Evolutionary conservation across 2,888 invertebrate species (phyloP).

Genomic region (Nesidiocoris tenuis): DNA sequence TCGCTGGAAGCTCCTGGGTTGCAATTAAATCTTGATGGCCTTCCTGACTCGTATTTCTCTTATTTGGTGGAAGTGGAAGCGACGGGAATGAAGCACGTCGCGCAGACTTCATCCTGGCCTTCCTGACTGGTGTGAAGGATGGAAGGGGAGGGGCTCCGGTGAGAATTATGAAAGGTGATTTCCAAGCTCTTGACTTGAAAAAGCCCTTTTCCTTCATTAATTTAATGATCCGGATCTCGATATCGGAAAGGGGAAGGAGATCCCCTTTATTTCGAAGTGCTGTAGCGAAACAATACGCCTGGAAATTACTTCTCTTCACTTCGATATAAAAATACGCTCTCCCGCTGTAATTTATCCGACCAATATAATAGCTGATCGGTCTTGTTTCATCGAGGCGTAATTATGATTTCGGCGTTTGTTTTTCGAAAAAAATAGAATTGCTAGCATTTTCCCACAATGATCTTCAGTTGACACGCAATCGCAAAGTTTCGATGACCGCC

Average conservation of each 20-base stretch:
- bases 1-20: neutral
- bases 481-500: no score
- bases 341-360: no score
- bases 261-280: neutral
- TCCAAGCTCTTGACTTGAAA: neutral
- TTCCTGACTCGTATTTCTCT: neutral
- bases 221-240: neutral
- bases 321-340: neutral
- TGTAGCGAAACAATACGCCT: neutral
- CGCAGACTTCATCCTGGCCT: neutral
- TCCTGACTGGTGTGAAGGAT: neutral
- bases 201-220: neutral
- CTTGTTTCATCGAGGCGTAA: neutral
- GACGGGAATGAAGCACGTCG: neutral
- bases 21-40: constrained; percentile 30
- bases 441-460: no score
- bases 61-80: neutral
- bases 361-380: neutral
- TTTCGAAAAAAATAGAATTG: no score
- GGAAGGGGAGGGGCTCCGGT: no score
- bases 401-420: no score
- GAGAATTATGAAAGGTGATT: neutral
- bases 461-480: no score
- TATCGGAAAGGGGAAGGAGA: neutral
- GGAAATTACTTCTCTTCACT: neutral